Conservation (phyloP, 2,888 invertebrate genomes). For the Chelonus formosanus region DNA sequence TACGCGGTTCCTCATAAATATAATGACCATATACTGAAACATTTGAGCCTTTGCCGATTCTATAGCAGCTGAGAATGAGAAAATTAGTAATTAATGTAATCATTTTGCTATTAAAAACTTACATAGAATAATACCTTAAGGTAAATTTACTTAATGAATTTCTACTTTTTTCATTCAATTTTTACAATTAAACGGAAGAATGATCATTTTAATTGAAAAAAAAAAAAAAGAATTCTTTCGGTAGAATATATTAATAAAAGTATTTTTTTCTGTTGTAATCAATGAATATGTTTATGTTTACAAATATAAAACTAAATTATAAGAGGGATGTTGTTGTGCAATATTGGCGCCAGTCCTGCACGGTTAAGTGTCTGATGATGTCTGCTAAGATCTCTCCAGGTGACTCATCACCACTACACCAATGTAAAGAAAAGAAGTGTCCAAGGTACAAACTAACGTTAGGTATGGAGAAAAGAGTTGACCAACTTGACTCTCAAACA, state of each 20-base stretch:
- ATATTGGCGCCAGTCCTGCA: slow-evolving; percentile 58
- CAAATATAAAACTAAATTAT: slow-evolving; percentile 9
- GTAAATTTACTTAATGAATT: too few species aligned
- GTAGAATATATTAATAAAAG: too few species aligned
- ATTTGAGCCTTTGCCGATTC: slow-evolving; percentile 20
- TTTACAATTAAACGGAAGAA: too few species aligned
- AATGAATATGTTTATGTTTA: neutral
- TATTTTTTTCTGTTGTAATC: too few species aligned
- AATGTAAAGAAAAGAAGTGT: slow-evolving; percentile 40
- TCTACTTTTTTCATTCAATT: too few species aligned
- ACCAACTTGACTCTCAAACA: slow-evolving; percentile 26
- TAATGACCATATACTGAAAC: slow-evolving; percentile 56
- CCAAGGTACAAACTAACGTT: slow-evolving; percentile 55
- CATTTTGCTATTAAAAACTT: neutral
- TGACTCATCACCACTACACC: slow-evolving; percentile 59
- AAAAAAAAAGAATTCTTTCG: too few species aligned
- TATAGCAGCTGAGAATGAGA: slow-evolving; percentile 27
- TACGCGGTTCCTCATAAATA: slow-evolving; percentile 61
- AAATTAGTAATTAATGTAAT: slow-evolving; percentile 25
- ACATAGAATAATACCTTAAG: too few species aligned
- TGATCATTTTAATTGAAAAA: too few species aligned
- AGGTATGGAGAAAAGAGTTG: slow-evolving; percentile 44
- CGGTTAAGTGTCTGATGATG: slow-evolving; percentile 34
- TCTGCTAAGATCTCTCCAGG: slow-evolving; percentile 42
- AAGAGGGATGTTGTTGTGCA: slow-evolving; percentile 51